A percentile compares a stretch with the other conserved stretches of the same genome.
Conservation (phyloP, 2,888 invertebrate species). For the Pterostichus madidus region DNA sequence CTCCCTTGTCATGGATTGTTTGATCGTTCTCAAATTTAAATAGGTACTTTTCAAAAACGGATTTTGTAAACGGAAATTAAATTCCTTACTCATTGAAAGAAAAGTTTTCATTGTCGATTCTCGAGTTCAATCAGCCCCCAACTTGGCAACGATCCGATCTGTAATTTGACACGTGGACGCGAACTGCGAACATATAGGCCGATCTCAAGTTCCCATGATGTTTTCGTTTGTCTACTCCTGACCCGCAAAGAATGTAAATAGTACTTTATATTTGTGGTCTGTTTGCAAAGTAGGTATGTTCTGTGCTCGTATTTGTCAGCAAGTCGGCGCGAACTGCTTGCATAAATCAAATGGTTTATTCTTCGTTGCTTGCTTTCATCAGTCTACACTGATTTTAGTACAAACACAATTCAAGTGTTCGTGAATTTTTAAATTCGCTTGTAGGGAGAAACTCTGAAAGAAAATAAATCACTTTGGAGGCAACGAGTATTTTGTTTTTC, state of each 20-base stretch:
- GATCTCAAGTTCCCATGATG: no score
- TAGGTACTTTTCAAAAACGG: constrained; percentile 58
- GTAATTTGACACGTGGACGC: constrained; percentile 49
- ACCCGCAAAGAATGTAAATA: no score
- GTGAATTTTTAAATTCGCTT: constrained; percentile 56
- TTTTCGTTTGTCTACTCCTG: no score
- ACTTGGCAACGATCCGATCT: constrained; percentile 16
- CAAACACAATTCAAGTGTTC: constrained; percentile 57
- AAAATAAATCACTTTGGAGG: no score
- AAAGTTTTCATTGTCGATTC: constrained; percentile 49
- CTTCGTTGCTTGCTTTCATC: constrained; percentile 51
- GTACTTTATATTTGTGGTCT: no score
- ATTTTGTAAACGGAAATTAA: constrained; percentile 56
- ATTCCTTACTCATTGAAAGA: constrained; percentile 55
- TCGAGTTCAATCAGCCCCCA: constrained; percentile 36
- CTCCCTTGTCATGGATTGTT: constrained; percentile 17
- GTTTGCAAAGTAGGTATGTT: no score
- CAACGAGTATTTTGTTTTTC: constrained; percentile 56
- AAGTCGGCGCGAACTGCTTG: constrained; percentile 22
- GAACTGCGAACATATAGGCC: not conserved
- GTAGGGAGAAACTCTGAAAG: constrained; percentile 5
- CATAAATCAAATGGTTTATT: constrained; percentile 59
- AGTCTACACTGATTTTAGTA: constrained; percentile 56
- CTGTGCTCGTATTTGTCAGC: constrained; percentile 47
- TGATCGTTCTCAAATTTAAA: constrained; percentile 51